phyloP scores from a whole-genome alignment of 2,113 vertebrate species.

The Sula dactylatra region DNA sequence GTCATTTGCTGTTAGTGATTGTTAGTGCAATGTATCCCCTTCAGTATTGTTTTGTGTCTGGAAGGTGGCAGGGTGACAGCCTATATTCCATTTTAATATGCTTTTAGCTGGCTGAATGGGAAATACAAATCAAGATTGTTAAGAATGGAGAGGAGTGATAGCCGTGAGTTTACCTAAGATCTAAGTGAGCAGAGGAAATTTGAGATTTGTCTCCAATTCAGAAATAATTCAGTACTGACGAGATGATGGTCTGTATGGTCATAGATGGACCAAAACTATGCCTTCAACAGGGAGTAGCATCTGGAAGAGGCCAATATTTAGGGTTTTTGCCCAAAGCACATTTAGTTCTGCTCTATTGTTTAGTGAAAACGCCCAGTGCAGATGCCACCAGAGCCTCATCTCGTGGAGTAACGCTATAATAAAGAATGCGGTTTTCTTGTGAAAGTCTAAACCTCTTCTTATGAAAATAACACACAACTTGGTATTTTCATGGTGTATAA shows the following conservation, averaged over 20 bases:
- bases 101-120: neutral
- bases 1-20: neutral
- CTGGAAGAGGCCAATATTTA: conserved; percentile 59
- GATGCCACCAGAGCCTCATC: conserved; percentile 51
- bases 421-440: conserved; percentile 53
- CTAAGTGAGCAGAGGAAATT: neutral
- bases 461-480: conserved; percentile 21
- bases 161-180: neutral
- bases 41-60: neutral
- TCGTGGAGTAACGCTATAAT: conserved; percentile 33
- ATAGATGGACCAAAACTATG: neutral
- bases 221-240: neutral
- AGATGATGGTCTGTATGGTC: neutral
- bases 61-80: neutral
- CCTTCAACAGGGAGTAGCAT: neutral
- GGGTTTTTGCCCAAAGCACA: conserved; percentile 54
- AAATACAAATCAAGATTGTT: neutral
- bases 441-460: conserved; percentile 49
- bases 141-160: neutral
- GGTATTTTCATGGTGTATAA: conserved; percentile 58
- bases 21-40: neutral
- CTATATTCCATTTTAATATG: neutral
- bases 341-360: conserved; percentile 53
- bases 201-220: neutral
- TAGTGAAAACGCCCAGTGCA: conserved; percentile 4